Evolutionary conservation across 2,113 vertebrate genomes (phyloP), one percentile per base, ranked within the genome.

Genomic region (Melanotaenia duboulayi): DNA sequence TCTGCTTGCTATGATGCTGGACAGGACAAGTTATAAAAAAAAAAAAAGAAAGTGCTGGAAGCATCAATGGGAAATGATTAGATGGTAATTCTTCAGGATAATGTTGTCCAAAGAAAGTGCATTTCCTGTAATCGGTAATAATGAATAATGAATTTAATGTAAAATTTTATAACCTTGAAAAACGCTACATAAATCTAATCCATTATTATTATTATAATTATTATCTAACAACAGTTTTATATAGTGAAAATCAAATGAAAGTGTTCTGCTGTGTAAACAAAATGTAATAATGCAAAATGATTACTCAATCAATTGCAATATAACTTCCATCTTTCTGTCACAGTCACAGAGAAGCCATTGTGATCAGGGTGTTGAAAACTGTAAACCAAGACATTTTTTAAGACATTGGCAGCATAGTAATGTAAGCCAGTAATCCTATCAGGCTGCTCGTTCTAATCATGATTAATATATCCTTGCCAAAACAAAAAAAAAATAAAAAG

Each of bases 281-380:
- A 7, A 37, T n/a, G 19, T 22, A 11, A 9, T 28, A 68, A 50
- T 40, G 32, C 23, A 19, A 28, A 35, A 7, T 20, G 11, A 51
- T 54, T 49, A 48, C 22, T 74, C 40, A 52, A 1, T 40, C 35
- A 61, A 2, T 61, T 17, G 17, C 37, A 65, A 22, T 73, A 3
- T 42, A 13, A n/a, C 0, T 48, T 54, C 16, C 23, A 25, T 73
- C 35, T 80, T 52, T 11, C 23, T 39, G 51, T 13, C 57, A 11
- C 16, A 6, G 23, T 37, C n/a, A 80, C 68, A 86, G 77, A 82
- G 78, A 70, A 22, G 17, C 66, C n/a, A 70, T 81, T 87, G 70
- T 83, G 32, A 62, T 51, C 35, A 50, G 37, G 12, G 51, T 68
- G 51, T 19, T 24, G 51, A 62, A 67, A 37, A 76, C 62, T 42